Evolutionary conservation across 2,797 vertebrate genomes (phyloP).

Genomic region (Notolepis coatsorum): DNA sequence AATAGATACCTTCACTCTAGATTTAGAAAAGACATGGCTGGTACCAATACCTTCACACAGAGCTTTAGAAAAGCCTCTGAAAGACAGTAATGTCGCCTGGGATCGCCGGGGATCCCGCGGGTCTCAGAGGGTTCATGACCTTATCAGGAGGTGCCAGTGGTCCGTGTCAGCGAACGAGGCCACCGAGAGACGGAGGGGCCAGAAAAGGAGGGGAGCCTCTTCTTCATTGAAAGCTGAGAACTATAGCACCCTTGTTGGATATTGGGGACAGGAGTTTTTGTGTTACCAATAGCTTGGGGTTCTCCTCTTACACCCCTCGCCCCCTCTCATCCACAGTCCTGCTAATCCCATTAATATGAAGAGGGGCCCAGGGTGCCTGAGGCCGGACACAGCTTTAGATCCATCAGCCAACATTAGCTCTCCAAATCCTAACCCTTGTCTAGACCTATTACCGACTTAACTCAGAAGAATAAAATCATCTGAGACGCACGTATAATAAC

Average conservation of each 20-base stretch:
- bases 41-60: too few species aligned
- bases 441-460: constrained; percentile 74
- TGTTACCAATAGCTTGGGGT: constrained; percentile 71
- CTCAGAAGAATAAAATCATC: constrained; percentile 67
- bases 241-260: constrained; percentile 68
- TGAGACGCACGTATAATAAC: constrained; percentile 57
- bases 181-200: constrained; percentile 52
- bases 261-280: constrained; percentile 65
- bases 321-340: constrained; percentile 68
- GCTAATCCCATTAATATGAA: constrained; percentile 85
- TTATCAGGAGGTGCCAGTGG: constrained; percentile 61
- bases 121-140: constrained; percentile 35
- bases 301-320: constrained; percentile 62
- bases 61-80: too few species aligned
- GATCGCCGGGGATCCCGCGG: not conserved
- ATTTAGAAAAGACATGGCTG: too few species aligned
- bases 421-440: constrained; percentile 80
- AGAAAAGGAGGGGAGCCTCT: constrained; percentile 27
- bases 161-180: constrained; percentile 53
- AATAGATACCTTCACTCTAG: too few species aligned
- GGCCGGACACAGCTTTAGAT: constrained; percentile 74
- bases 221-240: constrained; percentile 57
- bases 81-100: too few species aligned
- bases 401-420: constrained; percentile 78
- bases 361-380: constrained; percentile 71